Evolutionary conservation across 2,797 vertebrate species (phyloP), one percentile per base, ranked within the genome.

Genomic region (Ptychobarbus kaznakovi): DNA sequence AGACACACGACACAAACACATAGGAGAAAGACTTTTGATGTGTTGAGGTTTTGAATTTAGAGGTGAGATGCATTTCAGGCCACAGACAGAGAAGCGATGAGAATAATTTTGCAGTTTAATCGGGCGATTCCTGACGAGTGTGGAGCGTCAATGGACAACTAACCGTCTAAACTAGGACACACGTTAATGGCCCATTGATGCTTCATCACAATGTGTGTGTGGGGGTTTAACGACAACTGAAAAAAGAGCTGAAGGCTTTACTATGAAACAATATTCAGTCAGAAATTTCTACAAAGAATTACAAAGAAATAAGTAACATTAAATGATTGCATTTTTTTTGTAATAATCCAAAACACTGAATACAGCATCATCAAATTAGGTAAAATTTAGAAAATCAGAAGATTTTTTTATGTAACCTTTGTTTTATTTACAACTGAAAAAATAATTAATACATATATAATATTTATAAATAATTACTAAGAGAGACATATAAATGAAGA

Each of bases 191-290:
- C 15, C 15, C 65, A 38, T 66, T 66, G 65, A 35, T 44, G 20
- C n/a, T 49, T 49, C 2, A 49, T 46, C 13, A 28, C 7, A 46
- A 12, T 25, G 69, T 70, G 70, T 28, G 42, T 70, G 63, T 35
- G 32, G 22, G 20, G 12, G 20, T 13, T 32, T 82, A 83, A 79
- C 73, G 49, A 20, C 66, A 73, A 46, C 75, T 56, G 74, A 74
- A 68, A 80, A 58, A 74, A 79, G 18, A 65, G 38, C 42, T 69
- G 25, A 65, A 66, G 49, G 38, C 15, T 18, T 53, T 53, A 53
- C 51, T 53, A 20, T 53, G 6, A 20, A 53, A 20, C 51, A 7
- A 53, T 53, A 13, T 13, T 12, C 5, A 53, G 51, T 18, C 16
- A 7, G 51, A 53, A 53, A 53, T 53, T 53, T 6, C 6, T 44